A percentile compares a stretch with the other conserved stretches of the same genome.
Conservation (phyloP, 2,888 invertebrate species). For the Eupithecia tripunctaria region DNA sequence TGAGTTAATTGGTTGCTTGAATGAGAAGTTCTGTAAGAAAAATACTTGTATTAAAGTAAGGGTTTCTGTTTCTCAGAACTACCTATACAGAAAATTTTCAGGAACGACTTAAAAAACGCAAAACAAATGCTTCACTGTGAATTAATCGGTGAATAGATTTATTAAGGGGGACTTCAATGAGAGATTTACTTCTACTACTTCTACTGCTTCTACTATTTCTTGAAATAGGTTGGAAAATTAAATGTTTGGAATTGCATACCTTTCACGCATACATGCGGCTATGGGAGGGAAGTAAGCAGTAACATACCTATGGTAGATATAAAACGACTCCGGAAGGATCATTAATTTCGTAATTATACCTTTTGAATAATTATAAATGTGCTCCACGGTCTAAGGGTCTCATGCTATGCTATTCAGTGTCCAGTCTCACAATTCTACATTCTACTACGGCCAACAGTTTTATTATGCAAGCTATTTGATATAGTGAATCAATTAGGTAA, state of each 20-base stretch:
- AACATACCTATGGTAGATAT: background rate
- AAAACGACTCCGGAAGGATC: background rate
- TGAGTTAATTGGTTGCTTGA: background rate
- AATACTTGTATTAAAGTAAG: background rate
- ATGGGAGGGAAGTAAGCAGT: too few species aligned
- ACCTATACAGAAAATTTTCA: too few species aligned
- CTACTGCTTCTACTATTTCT: background rate
- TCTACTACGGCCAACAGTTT: background rate
- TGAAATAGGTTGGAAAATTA: background rate
- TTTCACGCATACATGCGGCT: background rate
- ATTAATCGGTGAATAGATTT: too few species aligned
- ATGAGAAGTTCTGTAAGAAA: background rate
- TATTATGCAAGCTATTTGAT: background rate
- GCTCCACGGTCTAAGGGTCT: background rate
- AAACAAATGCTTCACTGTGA: background rate
- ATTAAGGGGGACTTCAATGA: background rate
- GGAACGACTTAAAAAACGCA: background rate
- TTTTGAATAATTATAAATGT: conserved; percentile 6
- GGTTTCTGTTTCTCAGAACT: background rate
- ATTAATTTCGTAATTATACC: background rate
- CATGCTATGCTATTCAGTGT: background rate
- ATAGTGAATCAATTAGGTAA: too few species aligned
- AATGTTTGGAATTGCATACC: background rate
- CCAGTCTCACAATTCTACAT: background rate
- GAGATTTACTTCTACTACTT: too few species aligned